Evolutionary conservation across 2,888 invertebrate genomes (phyloP).

Genomic region (Cheilosia pagana): DNA sequence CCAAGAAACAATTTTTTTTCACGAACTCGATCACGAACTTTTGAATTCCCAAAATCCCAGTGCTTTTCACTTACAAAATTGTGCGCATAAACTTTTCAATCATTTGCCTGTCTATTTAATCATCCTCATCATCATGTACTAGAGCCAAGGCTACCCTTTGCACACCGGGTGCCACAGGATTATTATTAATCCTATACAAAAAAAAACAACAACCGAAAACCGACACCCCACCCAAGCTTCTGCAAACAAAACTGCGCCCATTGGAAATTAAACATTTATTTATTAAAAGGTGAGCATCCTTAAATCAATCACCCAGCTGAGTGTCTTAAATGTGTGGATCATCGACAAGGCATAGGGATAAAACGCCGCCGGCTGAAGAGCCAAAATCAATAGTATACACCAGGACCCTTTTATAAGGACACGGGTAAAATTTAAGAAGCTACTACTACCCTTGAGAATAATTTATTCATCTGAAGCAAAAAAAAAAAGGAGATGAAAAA

Average conservation of each 20-base stretch:
- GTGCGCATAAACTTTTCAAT: constrained; percentile 67
- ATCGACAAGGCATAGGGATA: constrained; percentile 26
- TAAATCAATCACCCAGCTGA: constrained; percentile 63
- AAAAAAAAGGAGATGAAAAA: neutral
- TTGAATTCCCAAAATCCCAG: constrained; percentile 48
- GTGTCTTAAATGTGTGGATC: constrained; percentile 28
- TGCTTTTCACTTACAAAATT: constrained; percentile 59
- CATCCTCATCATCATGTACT: constrained; percentile 36
- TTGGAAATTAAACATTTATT: constrained; percentile 52
- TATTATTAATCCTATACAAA: constrained; percentile 33
- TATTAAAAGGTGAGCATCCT: constrained; percentile 56
- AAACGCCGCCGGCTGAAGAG: neutral
- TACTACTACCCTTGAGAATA: constrained; percentile 25
- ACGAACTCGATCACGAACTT: constrained; percentile 22
- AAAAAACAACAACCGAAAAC: constrained; percentile 14
- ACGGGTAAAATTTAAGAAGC: constrained; percentile 31
- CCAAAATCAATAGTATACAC: constrained; percentile 51
- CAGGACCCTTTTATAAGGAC: constrained; percentile 1
- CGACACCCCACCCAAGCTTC: neutral
- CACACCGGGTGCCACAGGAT: neutral
- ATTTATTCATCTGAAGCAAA: constrained; percentile 51
- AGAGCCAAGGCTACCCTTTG: neutral
- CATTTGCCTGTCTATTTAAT: constrained; percentile 64
- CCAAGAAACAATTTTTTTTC: constrained; percentile 26
- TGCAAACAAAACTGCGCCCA: neutral